Percentiles rank a stretch among this genome's conserved stretches.
These are phyloP conservation scores for Apamea sordens DNA, from an alignment of 2,888 invertebrate species.

Conservation along the genomic window DNA sequence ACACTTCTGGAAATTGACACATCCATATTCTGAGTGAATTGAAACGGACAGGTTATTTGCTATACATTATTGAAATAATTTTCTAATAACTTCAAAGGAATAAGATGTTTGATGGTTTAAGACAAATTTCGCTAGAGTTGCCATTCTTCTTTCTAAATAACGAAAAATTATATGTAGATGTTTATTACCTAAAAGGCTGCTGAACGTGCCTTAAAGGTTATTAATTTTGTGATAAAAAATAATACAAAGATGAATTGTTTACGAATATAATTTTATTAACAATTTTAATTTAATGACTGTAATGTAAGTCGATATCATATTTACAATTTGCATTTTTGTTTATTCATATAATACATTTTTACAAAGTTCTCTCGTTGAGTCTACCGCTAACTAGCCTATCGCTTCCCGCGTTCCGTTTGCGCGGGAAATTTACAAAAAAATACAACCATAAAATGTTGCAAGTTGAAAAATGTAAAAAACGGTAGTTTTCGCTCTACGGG, in stretches of 20 bases:
- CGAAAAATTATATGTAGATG: not conserved
- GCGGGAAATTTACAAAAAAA: constrained; percentile 69
- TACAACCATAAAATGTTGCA: constrained; percentile 60
- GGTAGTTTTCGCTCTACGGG: constrained; percentile 36
- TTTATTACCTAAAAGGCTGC: not conserved
- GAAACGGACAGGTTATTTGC: constrained; percentile 4
- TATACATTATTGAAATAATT: constrained; percentile 12
- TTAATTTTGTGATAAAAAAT: constrained; percentile 56
- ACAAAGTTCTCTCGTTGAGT: constrained; percentile 83
- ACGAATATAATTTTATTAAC: constrained; percentile 91
- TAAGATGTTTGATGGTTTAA: not conserved
- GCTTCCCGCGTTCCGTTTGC: constrained; percentile 54
- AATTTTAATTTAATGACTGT: constrained; percentile 90
- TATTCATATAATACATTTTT: constrained; percentile 87
- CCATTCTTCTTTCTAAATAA: not conserved
- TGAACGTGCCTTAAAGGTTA: not conserved
- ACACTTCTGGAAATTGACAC: constrained; percentile 35
- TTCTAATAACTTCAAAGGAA: not conserved
- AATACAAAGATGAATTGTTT: constrained; percentile 86
- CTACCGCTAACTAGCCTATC: constrained; percentile 69
- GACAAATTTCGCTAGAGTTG: not conserved
- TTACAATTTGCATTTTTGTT: constrained; percentile 86
- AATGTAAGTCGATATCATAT: constrained; percentile 89
- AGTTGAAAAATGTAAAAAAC: constrained; percentile 58
- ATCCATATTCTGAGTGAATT: constrained; percentile 21